Percentiles rank a stretch among this genome's conserved stretches.
Conservation (phyloP, 2,113 vertebrate genomes). For the Nerophis lumbriciformis region DNA sequence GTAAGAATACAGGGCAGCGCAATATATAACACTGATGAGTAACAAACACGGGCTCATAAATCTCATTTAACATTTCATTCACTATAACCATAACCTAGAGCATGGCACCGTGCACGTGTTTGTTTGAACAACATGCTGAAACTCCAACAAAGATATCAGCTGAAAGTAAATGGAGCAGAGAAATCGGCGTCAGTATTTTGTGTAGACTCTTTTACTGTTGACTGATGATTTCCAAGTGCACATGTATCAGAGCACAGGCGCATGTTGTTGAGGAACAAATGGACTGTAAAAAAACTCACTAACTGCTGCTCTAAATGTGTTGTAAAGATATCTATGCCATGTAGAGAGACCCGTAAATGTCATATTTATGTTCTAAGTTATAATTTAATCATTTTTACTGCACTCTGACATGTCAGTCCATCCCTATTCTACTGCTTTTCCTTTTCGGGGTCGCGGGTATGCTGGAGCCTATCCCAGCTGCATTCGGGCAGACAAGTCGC, state of each 20-base stretch:
- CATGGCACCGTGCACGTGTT: neutral
- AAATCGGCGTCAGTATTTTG: neutral
- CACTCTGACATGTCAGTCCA: too few relatives aligned
- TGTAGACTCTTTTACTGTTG: neutral
- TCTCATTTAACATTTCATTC: constrained; percentile 46
- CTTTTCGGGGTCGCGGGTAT: too few relatives aligned
- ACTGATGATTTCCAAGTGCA: neutral
- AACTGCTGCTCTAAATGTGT: constrained; percentile 7
- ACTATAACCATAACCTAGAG: constrained; percentile 12
- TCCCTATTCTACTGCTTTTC: too few relatives aligned
- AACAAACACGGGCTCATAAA: constrained; percentile 31
- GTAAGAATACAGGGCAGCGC: constrained; percentile 21
- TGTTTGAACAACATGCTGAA: constrained; percentile 4
- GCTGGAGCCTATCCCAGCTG: too few relatives aligned
- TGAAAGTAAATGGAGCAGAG: neutral
- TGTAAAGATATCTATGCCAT: neutral
- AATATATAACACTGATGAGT: constrained; percentile 29
- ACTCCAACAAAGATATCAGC: constrained; percentile 1
- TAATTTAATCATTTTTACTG: too few relatives aligned
- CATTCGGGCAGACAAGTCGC: too few relatives aligned
- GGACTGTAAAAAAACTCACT: neutral
- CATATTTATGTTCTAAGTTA: neutral
- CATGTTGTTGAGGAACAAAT: constrained; percentile 2
- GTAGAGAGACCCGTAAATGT: neutral
- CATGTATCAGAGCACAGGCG: neutral